phyloP scores from a whole-genome alignment of 2,113 vertebrate genomes.

The Diglossa brunneiventris region DNA sequence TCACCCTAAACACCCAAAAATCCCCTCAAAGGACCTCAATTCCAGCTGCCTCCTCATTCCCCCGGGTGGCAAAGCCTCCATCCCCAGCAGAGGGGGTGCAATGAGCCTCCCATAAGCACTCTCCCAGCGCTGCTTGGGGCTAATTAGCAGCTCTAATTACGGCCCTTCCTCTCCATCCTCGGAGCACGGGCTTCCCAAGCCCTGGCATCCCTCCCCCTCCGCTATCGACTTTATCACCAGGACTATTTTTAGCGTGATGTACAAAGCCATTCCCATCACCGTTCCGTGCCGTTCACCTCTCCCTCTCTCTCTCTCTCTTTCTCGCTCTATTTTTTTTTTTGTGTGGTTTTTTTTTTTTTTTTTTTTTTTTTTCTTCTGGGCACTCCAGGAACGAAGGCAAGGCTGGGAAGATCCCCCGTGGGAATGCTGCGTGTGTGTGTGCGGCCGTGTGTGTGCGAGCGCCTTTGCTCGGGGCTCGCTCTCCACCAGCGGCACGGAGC shows the following conservation, averaged over 20 bases:
- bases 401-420: neutral
- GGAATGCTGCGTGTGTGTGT: neutral
- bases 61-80: neutral
- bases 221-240: neutral
- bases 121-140: neutral
- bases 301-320: neutral
- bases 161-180: neutral
- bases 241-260: neutral
- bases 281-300: neutral
- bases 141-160: neutral
- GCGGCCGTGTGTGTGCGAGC: neutral
- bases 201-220: neutral
- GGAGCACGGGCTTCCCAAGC: neutral
- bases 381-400: neutral
- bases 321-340: too few relatives aligned
- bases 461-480: constrained; percentile 3
- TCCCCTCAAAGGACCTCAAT: neutral
- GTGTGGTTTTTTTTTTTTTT: too few relatives aligned
- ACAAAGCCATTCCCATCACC: neutral
- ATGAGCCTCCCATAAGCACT: neutral
- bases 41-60: neutral
- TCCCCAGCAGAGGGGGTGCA: neutral
- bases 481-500: neutral
- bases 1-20: neutral
- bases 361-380: neutral